These are phyloP conservation scores for Pluvialis apricaria DNA, from an alignment of 2,113 vertebrate species.

Conservation along the genomic window DNA sequence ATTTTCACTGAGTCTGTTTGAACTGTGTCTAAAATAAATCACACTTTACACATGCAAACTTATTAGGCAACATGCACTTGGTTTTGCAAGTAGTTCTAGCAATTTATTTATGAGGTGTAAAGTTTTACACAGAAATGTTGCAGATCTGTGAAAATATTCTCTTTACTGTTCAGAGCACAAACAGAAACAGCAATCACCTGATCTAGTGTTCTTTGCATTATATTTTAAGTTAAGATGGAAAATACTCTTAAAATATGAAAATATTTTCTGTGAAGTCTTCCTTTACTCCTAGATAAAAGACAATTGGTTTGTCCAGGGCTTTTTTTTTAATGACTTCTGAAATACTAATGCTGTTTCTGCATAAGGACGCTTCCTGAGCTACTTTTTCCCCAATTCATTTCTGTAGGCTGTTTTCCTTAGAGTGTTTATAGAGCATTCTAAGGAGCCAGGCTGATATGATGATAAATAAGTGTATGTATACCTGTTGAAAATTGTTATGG, in stretches of 20 bases:
- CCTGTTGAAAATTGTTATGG: not conserved
- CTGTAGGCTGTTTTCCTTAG: not conserved
- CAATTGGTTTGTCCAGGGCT: not conserved
- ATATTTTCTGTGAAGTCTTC: not conserved
- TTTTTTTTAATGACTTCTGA: not conserved
- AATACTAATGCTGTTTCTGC: not conserved
- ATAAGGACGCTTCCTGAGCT: not conserved
- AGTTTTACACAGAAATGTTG: not conserved
- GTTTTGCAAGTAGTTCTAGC: not conserved
- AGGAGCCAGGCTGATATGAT: not conserved
- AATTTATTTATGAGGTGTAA: constrained; percentile 3
- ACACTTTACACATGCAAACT: not conserved
- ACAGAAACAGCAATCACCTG: not conserved
- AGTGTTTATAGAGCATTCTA: not conserved
- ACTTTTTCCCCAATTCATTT: not conserved
- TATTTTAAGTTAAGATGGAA: not conserved
- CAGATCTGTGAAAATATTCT: not conserved
- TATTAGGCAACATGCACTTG: not conserved
- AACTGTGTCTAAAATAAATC: not conserved
- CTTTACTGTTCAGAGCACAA: not conserved
- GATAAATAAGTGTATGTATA: not conserved
- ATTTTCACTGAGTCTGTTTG: not conserved
- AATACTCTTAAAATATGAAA: not conserved
- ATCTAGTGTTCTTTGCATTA: not conserved
- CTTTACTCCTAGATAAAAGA: not conserved